phyloP scores from a whole-genome alignment of 2,797 vertebrate species.

The Thunnus albacares region DNA sequence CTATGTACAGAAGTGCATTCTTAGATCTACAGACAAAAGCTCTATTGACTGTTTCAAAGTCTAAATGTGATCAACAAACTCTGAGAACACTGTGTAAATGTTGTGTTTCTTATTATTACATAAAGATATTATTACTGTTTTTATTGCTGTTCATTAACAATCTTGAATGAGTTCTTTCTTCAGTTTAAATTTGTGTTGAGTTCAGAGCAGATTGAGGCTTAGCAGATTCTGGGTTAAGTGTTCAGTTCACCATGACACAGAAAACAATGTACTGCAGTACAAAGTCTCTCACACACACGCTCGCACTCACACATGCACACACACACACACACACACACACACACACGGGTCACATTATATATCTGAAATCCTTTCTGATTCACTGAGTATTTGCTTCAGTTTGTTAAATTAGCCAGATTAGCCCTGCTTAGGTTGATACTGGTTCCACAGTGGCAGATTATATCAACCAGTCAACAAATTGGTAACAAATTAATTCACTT shows the following conservation, averaged over 20 bases:
- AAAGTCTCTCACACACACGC: conserved; percentile 22
- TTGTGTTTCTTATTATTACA: conserved; percentile 21
- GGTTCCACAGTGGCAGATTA: conserved; percentile 34
- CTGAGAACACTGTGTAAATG: conserved; percentile 21
- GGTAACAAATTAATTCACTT: conserved; percentile 58
- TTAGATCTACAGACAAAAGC: conserved; percentile 36
- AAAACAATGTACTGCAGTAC: conserved; percentile 57
- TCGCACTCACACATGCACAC: conserved; percentile 5
- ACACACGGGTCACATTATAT: conserved; percentile 41
- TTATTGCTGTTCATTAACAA: conserved; percentile 56
- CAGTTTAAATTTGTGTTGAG: neutral
- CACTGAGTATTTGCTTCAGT: conserved; percentile 2
- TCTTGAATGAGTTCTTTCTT: conserved; percentile 15
- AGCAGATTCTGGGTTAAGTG: conserved; percentile 58
- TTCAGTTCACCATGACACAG: conserved; percentile 63
- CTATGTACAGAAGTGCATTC: conserved; percentile 24
- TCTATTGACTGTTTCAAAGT: conserved; percentile 53
- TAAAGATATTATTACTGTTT: conserved; percentile 31
- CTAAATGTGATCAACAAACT: conserved; percentile 25
- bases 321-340: conserved; percentile 23
- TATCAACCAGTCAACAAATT: conserved; percentile 10
- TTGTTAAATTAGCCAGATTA: conserved; percentile 2
- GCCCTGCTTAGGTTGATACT: conserved; percentile 1
- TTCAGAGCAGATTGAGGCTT: conserved; percentile 10
- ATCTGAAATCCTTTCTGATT: conserved; percentile 47